Evolutionary conservation across 2,888 invertebrate species (phyloP), one percentile per base, ranked within the genome.

Genomic region (Ophonus ardosiacus): DNA sequence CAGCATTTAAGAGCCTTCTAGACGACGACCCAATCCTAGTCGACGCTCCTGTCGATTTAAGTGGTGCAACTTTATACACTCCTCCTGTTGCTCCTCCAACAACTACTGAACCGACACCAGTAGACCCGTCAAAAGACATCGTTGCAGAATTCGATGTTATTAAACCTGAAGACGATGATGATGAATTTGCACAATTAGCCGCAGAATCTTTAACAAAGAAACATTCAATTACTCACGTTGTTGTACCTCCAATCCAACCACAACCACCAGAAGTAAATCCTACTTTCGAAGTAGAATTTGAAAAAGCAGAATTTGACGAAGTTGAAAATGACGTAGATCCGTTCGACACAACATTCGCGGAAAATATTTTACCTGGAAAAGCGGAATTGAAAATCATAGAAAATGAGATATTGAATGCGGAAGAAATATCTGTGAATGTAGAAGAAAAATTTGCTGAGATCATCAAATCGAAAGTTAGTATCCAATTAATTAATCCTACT

Each of bases 331-430:
- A 92, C 88, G 92, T 92, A 79, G 97, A 97, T 93, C 97, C 97
- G 0, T 97, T 97, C 88, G 97, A 97, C 89, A 97, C 97, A 21
- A 94, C 96, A 78, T 96, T 96, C 90, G 97, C 96, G 0, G 96
- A 96, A 84, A 95, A 95, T 88, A 93, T 97, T 71, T 92, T 96
- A 80, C 96, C 94, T 57, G 93, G 94, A 21, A 93, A 95, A 87
- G 91, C 93, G 81, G 94, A 94, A 88, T 88, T 94, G 8, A 93
- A 93, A 87, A 90, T 93, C 83, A 93, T 94, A 81, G 94, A 94
- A 89, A 92, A 92, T 86, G 94, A 94, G 88, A 91, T 94, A 90
- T 88, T 94, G 89, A 90, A 90, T 78, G 86, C 88, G 80, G 57
- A 24, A 18, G 51, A 63, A 51, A 38, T 24, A 0, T 15, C 59